These are phyloP conservation scores for Lymantria monacha DNA, from an alignment of 2,888 invertebrate genomes.

Conservation along the genomic window DNA sequence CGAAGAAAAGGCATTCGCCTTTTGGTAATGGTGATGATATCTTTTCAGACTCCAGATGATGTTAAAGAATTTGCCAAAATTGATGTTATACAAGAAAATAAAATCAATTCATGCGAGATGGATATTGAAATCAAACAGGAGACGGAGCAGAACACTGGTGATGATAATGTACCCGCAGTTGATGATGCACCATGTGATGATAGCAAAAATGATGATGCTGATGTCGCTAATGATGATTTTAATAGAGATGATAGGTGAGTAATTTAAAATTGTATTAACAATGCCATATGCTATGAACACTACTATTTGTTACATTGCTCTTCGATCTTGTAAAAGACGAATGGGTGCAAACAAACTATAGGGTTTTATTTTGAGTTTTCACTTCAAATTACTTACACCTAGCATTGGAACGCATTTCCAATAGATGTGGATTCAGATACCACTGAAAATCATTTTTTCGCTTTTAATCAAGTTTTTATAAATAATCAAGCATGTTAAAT, in stretches of 20 bases:
- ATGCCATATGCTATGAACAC: too few species aligned
- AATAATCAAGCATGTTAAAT: too few species aligned
- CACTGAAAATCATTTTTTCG: too few species aligned
- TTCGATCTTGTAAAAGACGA: too few species aligned
- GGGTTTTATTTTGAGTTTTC: too few species aligned
- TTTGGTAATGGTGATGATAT: not conserved
- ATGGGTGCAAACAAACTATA: too few species aligned
- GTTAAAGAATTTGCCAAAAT: slow-evolving; percentile 18
- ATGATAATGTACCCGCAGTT: not conserved
- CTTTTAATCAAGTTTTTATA: too few species aligned
- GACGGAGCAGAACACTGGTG: not conserved
- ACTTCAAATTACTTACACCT: too few species aligned
- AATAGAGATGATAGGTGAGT: slow-evolving; percentile 21
- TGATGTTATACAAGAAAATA: slow-evolving; percentile 23
- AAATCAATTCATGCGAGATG: slow-evolving; percentile 3
- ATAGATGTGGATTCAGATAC: too few species aligned
- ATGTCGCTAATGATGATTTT: not conserved
- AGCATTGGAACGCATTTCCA: too few species aligned
- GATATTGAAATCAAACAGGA: slow-evolving; percentile 22
- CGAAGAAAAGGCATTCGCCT: too few species aligned
- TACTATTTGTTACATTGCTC: too few species aligned
- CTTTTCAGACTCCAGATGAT: slow-evolving; percentile 12
- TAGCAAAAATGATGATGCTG: slow-evolving; percentile 2
- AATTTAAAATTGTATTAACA: not conserved
- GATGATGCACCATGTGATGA: not conserved